These are phyloP conservation scores for Frieseomelitta varia DNA, from an alignment of 1,140 invertebrate species.

Conservation along the genomic window DNA sequence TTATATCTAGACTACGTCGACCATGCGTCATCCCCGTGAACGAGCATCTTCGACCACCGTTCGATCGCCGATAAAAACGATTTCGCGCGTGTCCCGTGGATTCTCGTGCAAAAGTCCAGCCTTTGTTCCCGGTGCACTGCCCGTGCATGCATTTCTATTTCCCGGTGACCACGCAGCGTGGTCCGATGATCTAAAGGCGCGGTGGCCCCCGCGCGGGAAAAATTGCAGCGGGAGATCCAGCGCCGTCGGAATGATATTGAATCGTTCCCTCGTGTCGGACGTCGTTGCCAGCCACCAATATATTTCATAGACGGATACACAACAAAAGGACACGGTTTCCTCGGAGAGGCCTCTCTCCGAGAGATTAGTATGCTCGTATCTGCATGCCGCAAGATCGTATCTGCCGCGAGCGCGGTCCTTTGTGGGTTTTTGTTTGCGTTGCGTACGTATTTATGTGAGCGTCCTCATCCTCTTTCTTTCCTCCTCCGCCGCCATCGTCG, in stretches of 20 bases:
- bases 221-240: slow-evolving; percentile 45
- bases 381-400: slow-evolving; percentile 81
- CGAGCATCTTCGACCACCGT: neutral
- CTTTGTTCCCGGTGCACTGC: slow-evolving; percentile 41
- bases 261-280: slow-evolving; percentile 62
- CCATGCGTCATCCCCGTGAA: neutral
- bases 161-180: neutral
- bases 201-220: slow-evolving; percentile 30
- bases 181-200: slow-evolving; percentile 33
- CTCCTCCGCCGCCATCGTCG: slow-evolving; percentile 28
- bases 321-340: slow-evolving; percentile 65
- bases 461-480: slow-evolving; percentile 69
- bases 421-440: slow-evolving; percentile 79
- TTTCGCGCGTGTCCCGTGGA: slow-evolving; percentile 14
- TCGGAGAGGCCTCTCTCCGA: slow-evolving; percentile 53
- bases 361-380: slow-evolving; percentile 81
- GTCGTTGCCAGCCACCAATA: slow-evolving; percentile 54
- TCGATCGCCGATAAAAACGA: neutral
- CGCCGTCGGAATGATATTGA: slow-evolving; percentile 60
- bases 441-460: slow-evolving; percentile 80
- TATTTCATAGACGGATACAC: slow-evolving; percentile 66
- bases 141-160: slow-evolving; percentile 31
- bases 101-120: neutral
- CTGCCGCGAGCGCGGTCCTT: slow-evolving; percentile 77
- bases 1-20: neutral